phyloP scores from a whole-genome alignment of 2,888 invertebrate genomes.

The Eustalomyia histrio region DNA sequence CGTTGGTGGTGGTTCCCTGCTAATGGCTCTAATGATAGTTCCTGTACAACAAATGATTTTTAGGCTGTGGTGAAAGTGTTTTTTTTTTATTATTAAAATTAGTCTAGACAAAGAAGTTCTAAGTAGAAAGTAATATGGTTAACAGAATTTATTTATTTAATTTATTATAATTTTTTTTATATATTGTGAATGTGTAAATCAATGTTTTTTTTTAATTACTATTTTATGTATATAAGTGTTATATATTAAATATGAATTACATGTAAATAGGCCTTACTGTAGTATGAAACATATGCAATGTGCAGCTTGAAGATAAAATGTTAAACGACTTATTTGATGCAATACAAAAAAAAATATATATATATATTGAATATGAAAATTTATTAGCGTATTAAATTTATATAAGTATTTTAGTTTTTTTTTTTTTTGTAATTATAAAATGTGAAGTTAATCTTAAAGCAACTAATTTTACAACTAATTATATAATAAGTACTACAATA shows the following conservation, averaged over 20 bases:
- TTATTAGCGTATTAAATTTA: conserved; percentile 5
- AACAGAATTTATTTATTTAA: conserved; percentile 1
- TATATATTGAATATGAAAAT: no score
- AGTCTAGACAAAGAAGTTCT: conserved; percentile 8
- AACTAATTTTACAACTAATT: no score
- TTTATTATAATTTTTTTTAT: neutral
- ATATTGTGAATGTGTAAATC: conserved; percentile 1
- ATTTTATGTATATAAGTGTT: conserved; percentile 16
- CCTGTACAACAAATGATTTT: conserved; percentile 41
- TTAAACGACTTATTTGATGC: neutral
- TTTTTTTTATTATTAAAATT: neutral
- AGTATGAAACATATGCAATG: conserved; percentile 27
- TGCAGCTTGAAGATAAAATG: conserved; percentile 17
- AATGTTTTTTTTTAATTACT: neutral
- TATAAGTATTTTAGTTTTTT: neutral
- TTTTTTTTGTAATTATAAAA: no score
- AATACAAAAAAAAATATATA: neutral
- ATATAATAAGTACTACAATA: no score
- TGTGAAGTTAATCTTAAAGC: no score
- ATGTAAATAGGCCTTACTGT: conserved; percentile 62
- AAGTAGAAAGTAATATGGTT: conserved; percentile 4
- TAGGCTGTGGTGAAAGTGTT: conserved; percentile 61
- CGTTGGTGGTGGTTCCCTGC: conserved; percentile 18
- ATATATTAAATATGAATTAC: neutral
- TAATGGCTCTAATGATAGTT: conserved; percentile 38